Evolutionary conservation across 2,797 vertebrate species (phyloP).

Genomic region (Leuciscus waleckii): DNA sequence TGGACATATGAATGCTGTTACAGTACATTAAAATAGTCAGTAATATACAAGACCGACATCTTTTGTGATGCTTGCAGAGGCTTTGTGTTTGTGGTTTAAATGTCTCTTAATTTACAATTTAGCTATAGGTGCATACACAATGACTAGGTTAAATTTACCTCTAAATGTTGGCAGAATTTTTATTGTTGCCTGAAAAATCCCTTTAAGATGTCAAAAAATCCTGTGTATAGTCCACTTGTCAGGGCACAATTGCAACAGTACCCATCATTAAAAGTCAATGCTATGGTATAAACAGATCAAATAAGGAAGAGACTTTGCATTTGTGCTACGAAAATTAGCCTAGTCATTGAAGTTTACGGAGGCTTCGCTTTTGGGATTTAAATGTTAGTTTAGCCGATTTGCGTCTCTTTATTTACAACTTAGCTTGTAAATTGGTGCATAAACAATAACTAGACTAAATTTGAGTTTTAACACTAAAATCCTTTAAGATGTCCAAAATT

Average conservation of each 20-base stretch:
- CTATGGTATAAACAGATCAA: not conserved
- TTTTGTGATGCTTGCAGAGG: slow-evolving; percentile 5
- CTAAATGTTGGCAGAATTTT: not conserved
- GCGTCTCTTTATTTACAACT: not conserved
- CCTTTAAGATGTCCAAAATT: not conserved
- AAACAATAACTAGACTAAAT: not conserved
- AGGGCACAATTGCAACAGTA: not conserved
- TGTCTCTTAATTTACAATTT: not conserved
- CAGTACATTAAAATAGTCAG: not conserved
- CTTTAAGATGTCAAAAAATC: not conserved
- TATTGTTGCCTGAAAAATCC: not conserved
- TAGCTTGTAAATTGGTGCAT: not conserved
- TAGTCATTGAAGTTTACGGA: not conserved
- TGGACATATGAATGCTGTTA: not conserved
- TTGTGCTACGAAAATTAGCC: not conserved
- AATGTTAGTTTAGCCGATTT: not conserved
- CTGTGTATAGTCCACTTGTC: not conserved
- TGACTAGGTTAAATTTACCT: not conserved
- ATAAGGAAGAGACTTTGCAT: not conserved
- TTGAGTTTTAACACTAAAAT: not conserved
- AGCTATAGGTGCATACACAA: not conserved
- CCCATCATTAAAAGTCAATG: not conserved
- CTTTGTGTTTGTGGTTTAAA: not conserved
- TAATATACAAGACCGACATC: not conserved
- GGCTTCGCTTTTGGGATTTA: not conserved